Conservation (phyloP, 2,888 invertebrate genomes). For the Standfussiana lucernea region DNA sequence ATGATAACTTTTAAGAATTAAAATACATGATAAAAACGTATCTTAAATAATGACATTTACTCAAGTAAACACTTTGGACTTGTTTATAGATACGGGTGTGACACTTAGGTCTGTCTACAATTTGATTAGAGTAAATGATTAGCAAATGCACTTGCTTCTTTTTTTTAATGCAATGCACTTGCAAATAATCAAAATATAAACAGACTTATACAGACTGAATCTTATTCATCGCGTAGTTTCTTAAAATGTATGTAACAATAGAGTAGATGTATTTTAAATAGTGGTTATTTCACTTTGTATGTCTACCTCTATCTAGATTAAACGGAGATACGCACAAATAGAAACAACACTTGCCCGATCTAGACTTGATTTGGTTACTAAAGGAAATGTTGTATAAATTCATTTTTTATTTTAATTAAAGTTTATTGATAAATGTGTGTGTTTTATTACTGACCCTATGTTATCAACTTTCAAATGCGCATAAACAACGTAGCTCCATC, state of each 20-base stretch:
- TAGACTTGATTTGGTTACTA: conserved; percentile 54
- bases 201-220: conserved; percentile 44
- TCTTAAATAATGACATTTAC: no score
- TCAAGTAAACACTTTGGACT: no score
- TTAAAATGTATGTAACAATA: conserved; percentile 23
- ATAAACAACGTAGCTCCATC: background rate
- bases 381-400: conserved; percentile 81
- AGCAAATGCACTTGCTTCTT: conserved; percentile 22
- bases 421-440: conserved; percentile 74
- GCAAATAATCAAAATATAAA: conserved; percentile 20
- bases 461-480: background rate
- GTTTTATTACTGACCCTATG: background rate
- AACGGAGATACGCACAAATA: conserved; percentile 69
- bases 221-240: conserved; percentile 24
- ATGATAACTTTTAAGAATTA: no score
- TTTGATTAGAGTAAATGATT: conserved; percentile 1
- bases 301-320: conserved; percentile 53
- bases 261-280: conserved; percentile 63
- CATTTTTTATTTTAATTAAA: conserved; percentile 83
- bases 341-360: conserved; percentile 48
- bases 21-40: no score
- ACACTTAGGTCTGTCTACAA: conserved; percentile 11
- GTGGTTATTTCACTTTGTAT: conserved; percentile 59
- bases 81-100: no score
- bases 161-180: conserved; percentile 17